Conservation (phyloP, 2,888 invertebrate species). For the Oligia strigilis region DNA sequence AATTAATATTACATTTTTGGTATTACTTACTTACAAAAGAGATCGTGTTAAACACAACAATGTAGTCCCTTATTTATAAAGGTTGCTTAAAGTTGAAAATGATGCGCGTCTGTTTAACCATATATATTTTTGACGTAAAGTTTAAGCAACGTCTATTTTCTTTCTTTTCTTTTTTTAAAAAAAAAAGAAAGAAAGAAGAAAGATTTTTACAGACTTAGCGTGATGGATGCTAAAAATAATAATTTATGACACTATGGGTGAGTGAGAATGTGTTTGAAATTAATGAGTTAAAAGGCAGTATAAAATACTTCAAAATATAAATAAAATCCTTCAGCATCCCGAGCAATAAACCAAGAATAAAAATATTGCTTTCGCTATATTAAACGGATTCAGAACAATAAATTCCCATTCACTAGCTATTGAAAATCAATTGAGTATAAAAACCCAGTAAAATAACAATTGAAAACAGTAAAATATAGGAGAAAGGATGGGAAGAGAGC, state of each 20-base stretch:
- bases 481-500: slow-evolving; percentile 69
- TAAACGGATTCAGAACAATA: slow-evolving; percentile 45
- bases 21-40: not conserved
- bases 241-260: not conserved
- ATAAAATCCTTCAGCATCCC: not conserved
- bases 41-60: not conserved
- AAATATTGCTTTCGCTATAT: slow-evolving; percentile 23
- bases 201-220: not conserved
- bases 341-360: slow-evolving; percentile 21
- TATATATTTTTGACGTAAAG: not conserved
- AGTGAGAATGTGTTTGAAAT: not conserved
- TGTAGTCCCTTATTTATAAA: not conserved
- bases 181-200: too few species aligned
- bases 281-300: too few species aligned
- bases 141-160: not conserved
- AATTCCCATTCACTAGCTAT: slow-evolving; percentile 64
- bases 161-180: too few species aligned
- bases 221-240: not conserved
- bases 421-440: slow-evolving; percentile 70
- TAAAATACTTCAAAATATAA: not conserved
- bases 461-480: slow-evolving; percentile 66
- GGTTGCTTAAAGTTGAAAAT: not conserved
- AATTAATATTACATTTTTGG: not conserved
- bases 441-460: slow-evolving; percentile 69
- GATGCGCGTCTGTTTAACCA: not conserved